Percentiles rank a stretch among this genome's conserved stretches.
These are phyloP conservation scores for Botia kubotai DNA, from an alignment of 2,797 vertebrate species.

Conservation along the genomic window DNA sequence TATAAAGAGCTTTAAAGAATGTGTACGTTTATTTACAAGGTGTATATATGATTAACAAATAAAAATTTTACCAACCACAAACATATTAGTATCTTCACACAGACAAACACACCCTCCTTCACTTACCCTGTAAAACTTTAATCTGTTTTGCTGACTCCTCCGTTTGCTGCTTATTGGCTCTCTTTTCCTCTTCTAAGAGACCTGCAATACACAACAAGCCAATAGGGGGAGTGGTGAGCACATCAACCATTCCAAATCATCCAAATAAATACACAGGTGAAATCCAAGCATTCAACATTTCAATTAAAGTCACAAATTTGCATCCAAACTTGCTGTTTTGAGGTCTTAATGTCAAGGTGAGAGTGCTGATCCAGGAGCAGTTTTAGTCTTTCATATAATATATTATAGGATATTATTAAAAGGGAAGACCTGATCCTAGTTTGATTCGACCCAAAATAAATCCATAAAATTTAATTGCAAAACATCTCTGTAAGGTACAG, in stretches of 20 bases:
- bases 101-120: constrained; percentile 24
- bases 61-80: not conserved
- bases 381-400: not conserved
- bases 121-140: constrained; percentile 89
- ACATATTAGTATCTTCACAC: not conserved
- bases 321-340: not conserved
- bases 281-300: too few relatives aligned
- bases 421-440: not conserved
- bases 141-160: constrained; percentile 92
- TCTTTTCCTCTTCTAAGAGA: constrained; percentile 89
- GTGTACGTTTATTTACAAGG: too few relatives aligned
- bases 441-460: not conserved
- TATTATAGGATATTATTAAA: not conserved
- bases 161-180: constrained; percentile 84
- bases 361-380: not conserved
- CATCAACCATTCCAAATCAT: not conserved
- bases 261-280: not conserved
- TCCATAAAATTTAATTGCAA: not conserved
- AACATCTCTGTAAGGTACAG: not conserved
- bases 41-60: too few relatives aligned
- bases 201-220: constrained; percentile 72
- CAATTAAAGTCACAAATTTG: not conserved
- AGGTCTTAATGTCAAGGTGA: not conserved
- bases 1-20: too few relatives aligned
- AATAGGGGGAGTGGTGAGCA: constrained; percentile 2